Percentiles rank a stretch among this genome's conserved stretches.
phyloP scores from a whole-genome alignment of 2,888 invertebrate genomes.

The Limnephilus rhombicus region DNA sequence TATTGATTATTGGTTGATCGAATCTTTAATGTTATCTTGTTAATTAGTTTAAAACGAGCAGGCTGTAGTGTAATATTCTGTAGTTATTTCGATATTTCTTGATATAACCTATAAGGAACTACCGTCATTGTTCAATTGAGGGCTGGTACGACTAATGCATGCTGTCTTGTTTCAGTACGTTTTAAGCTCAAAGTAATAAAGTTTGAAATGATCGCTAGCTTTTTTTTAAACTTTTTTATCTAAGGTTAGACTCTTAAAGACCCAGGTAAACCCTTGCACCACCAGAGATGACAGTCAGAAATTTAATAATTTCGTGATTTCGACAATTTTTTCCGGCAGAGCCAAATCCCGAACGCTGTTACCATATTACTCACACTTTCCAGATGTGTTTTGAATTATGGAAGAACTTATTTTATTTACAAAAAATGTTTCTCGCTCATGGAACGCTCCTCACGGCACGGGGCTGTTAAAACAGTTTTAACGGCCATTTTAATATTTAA shows the following conservation, averaged over 20 bases:
- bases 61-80: no score
- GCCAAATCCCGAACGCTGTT: not conserved
- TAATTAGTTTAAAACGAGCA: no score
- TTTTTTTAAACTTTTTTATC: not conserved
- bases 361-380: not conserved
- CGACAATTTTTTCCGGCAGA: no score
- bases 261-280: not conserved
- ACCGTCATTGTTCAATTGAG: not conserved
- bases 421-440: not conserved
- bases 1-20: no score
- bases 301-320: no score
- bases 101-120: not conserved
- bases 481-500: constrained; percentile 38
- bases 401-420: constrained; percentile 10
- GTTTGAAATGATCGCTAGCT: not conserved
- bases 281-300: no score
- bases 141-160: not conserved
- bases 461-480: constrained; percentile 40
- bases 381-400: constrained; percentile 40
- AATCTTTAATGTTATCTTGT: no score
- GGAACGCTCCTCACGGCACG: constrained; percentile 14
- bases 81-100: no score
- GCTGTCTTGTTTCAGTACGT: not conserved
- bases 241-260: not conserved
- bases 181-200: not conserved